Base-by-base conservation (phyloP, 2,797 vertebrate genomes). In the Mareca strepera region DNA sequence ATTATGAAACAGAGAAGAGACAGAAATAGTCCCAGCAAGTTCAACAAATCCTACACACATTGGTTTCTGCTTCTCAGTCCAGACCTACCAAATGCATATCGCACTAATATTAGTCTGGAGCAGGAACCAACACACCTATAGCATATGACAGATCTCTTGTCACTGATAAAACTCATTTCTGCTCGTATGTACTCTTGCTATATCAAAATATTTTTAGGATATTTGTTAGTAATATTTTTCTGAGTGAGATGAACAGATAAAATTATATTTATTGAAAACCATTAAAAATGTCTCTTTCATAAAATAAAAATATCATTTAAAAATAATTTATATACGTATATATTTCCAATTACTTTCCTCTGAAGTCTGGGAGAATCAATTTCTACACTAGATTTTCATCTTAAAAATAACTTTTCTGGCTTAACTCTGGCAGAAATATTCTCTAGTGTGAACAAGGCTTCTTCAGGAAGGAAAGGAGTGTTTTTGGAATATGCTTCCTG, bases 391-490 rank as follows among this genome's bases (percentile, higher is more conserved):
- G 10, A 55, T 58, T 84, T 79, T 79, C 2, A 67, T 68, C 67
- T 79, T 80, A 50, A 92, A 93, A 90, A 91, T 44, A 91, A 56
- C 8, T 43, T 5, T 44, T 62, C 37, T 92, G 74, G 88, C 70
- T 94, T 93, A 25, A 64, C 82, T 86, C 52, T 80, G 77, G 73
- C 35, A 93, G 88, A 92, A 97, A 82, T 78, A 86, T 94, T 87
- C 90, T 95, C 59, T 79, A 89, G 58, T 0, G 0, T 52, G 48
- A 94, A 53, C 4, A 43, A 91, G 35, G 23, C 13, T 90, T 72
- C 79, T 94, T 90, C 55, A 94, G 88, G 75, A 95, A 95, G 94
- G 85, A 94, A 96, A 91, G 79, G 74, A 63, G 17, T 82, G 48
- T 70, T 74, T 77, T 14, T 28, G 28, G 4, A 1, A 88, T 93